Conservation (phyloP, 2,888 invertebrate species). For the Caenorhabditis panamensis region DNA sequence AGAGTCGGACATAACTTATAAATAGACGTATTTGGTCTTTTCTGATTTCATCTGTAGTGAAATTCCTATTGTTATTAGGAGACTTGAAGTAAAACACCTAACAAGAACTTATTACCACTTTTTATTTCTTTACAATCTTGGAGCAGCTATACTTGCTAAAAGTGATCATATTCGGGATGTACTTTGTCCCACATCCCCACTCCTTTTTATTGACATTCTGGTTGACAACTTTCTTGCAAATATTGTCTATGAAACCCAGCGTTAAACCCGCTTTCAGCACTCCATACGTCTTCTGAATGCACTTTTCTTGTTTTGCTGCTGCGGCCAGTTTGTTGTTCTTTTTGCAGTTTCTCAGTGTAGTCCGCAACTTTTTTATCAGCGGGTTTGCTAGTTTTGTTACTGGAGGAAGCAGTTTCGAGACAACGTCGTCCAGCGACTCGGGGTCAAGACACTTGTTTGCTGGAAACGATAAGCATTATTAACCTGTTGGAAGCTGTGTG, state of each 20-base stretch:
- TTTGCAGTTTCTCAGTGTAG: slow-evolving; percentile 29
- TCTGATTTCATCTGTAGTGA: too few relatives aligned
- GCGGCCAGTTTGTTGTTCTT: slow-evolving; percentile 24
- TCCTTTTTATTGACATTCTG: slow-evolving; percentile 40
- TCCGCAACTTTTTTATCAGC: slow-evolving; percentile 25
- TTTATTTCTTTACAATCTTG: slow-evolving; percentile 30
- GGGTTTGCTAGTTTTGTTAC: background rate
- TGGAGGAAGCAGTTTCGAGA: slow-evolving; percentile 17
- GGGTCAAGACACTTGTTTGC: slow-evolving; percentile 41
- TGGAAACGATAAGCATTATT: background rate
- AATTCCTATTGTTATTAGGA: too few relatives aligned
- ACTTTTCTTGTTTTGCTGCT: slow-evolving; percentile 39
- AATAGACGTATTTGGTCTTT: too few relatives aligned
- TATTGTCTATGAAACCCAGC: slow-evolving; percentile 25
- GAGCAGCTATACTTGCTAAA: slow-evolving; percentile 37
- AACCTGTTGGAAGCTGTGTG: too few relatives aligned
- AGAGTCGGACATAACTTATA: too few relatives aligned
- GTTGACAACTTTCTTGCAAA: slow-evolving; percentile 45
- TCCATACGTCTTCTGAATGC: slow-evolving; percentile 47
- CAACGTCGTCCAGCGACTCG: slow-evolving; percentile 26
- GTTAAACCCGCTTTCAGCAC: slow-evolving; percentile 45
- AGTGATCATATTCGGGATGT: slow-evolving; percentile 25
- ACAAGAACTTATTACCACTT: too few relatives aligned
- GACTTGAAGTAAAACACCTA: too few relatives aligned
- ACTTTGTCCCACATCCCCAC: slow-evolving; percentile 45